A percentile compares a stretch with the other conserved stretches of the same genome.
These are phyloP conservation scores for Vimba vimba DNA, from an alignment of 2,113 vertebrate genomes.

Conservation along the genomic window DNA sequence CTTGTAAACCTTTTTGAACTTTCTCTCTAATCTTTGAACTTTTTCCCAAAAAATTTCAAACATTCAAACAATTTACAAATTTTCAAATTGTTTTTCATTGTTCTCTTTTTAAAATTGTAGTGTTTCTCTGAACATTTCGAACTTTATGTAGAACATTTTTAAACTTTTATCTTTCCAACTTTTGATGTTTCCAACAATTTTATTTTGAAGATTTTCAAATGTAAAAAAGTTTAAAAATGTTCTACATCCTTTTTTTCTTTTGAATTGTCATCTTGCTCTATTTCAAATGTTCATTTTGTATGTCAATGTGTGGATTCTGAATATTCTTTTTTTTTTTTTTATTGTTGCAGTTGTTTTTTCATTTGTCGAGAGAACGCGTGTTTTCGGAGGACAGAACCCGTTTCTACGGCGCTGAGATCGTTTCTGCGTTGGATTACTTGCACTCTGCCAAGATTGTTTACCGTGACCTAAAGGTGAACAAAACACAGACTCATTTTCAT, in stretches of 20 bases:
- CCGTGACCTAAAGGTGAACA: conserved; percentile 92
- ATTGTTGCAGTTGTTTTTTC: conserved; percentile 88
- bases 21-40: too few species aligned
- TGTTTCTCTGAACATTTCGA: not conserved
- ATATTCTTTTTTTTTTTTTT: not conserved
- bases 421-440: conserved; percentile 94
- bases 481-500: not conserved
- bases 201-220: not conserved
- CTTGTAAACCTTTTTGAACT: not conserved
- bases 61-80: not conserved
- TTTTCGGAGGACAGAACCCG: conserved; percentile 98
- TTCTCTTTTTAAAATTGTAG: too few species aligned
- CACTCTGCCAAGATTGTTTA: conserved; percentile 97
- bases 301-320: not conserved
- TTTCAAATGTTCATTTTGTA: not conserved
- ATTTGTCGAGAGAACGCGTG: conserved; percentile 96
- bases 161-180: not conserved
- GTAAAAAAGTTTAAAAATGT: too few species aligned
- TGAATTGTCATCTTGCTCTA: not conserved
- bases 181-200: not conserved
- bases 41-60: too few species aligned
- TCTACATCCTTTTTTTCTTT: too few species aligned
- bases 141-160: not conserved
- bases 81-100: too few species aligned
- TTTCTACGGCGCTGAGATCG: conserved; percentile 96